Evolutionary conservation across 2,888 invertebrate species (phyloP).

Genomic region (Ametastegia equiseti): DNA sequence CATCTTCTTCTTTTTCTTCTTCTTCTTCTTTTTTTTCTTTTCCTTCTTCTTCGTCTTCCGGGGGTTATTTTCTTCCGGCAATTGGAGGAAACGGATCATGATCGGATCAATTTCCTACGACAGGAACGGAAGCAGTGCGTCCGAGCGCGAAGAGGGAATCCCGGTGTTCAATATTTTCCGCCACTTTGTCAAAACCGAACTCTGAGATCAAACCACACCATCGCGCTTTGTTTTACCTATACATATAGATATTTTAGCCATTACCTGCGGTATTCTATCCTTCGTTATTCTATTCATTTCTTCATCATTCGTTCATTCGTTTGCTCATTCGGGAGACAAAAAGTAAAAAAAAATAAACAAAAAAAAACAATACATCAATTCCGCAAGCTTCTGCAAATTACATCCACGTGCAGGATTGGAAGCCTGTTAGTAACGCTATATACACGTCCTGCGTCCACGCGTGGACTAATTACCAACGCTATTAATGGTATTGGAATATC

Average conservation of each 20-base stretch:
- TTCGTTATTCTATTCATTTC: too few relatives aligned
- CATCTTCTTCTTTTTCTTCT: too few relatives aligned
- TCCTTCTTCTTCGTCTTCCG: too few relatives aligned
- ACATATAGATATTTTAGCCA: too few relatives aligned
- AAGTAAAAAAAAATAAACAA: not conserved
- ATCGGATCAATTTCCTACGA: not conserved
- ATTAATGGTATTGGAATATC: conserved; percentile 11
- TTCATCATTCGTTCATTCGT: too few relatives aligned
- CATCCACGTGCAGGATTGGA: not conserved
- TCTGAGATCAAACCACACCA: too few relatives aligned
- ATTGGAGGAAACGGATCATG: not conserved
- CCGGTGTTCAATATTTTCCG: not conserved
- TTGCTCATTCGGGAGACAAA: not conserved
- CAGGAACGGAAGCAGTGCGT: not conserved
- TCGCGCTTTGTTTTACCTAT: too few relatives aligned
- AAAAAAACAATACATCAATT: not conserved
- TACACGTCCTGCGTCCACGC: not conserved
- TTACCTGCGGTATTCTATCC: too few relatives aligned
- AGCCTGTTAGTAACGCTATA: not conserved
- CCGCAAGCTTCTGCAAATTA: not conserved
- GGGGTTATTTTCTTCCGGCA: not conserved
- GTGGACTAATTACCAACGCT: conserved; percentile 15
- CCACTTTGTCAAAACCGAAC: not conserved
- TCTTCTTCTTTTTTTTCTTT: too few relatives aligned
- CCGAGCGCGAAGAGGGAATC: not conserved